Evolutionary conservation across 1,140 invertebrate species (phyloP).

Genomic region (Temnothorax curvispinosus): DNA sequence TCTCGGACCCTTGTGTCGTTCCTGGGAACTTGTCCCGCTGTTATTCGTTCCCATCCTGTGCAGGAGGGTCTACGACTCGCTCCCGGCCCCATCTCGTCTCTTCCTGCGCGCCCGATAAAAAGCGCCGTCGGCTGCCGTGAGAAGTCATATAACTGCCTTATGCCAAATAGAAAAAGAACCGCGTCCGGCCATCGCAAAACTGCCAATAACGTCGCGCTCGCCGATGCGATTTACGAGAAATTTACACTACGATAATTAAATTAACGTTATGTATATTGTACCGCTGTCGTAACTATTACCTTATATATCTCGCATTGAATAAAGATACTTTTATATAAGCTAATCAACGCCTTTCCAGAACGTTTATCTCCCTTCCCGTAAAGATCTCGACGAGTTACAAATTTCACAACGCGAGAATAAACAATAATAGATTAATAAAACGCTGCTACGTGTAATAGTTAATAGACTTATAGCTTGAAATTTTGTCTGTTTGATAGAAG

Average conservation of each 20-base stretch:
- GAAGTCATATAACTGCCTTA: conserved; percentile 58
- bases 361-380: neutral
- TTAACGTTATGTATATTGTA: conserved; percentile 66
- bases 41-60: conserved; percentile 5
- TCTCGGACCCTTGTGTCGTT: neutral
- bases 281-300: conserved; percentile 60
- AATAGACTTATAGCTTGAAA: neutral
- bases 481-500: neutral
- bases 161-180: conserved; percentile 68
- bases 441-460: neutral
- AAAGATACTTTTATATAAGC: conserved; percentile 69
- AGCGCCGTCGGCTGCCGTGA: conserved; percentile 32
- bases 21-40: neutral
- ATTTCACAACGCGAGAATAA: neutral
- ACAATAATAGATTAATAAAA: neutral
- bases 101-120: conserved; percentile 49
- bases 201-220: conserved; percentile 52
- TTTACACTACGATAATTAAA: conserved; percentile 54
- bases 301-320: conserved; percentile 66
- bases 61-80: neutral
- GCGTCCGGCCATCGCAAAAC: conserved; percentile 38
- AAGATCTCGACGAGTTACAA: neutral
- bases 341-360: neutral
- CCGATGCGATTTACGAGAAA: conserved; percentile 29
- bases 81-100: neutral